Conservation (phyloP, 2,888 invertebrate genomes). For the Andrena hattorfiana region DNA sequence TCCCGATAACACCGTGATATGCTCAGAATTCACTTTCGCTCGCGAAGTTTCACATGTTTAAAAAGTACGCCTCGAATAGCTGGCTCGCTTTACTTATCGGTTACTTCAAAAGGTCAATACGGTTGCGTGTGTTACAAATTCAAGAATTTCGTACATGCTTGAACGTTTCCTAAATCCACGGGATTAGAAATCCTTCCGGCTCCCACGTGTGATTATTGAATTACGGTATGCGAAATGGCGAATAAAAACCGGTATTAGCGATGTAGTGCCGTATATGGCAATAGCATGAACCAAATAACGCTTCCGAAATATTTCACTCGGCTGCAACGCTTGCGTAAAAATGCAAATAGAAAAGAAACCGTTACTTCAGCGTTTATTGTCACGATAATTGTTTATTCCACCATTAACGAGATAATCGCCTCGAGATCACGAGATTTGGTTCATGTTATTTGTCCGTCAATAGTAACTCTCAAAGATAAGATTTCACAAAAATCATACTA, state of each 20-base stretch:
- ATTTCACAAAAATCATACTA: conserved; percentile 69
- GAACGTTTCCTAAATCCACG: conserved; percentile 32
- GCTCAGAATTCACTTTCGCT: conserved; percentile 1
- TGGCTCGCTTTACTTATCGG: background rate
- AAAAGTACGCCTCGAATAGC: background rate
- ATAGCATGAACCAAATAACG: conserved; percentile 58
- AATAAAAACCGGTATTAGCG: conserved; percentile 52
- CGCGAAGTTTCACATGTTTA: background rate
- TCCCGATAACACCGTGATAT: conserved; percentile 17
- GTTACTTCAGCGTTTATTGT: conserved; percentile 46
- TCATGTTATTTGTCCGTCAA: conserved; percentile 47
- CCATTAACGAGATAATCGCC: conserved; percentile 21
- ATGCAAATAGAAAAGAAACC: conserved; percentile 26
- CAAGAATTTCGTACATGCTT: conserved; percentile 35
- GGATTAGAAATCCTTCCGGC: conserved; percentile 40
- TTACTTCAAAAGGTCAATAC: conserved; percentile 47
- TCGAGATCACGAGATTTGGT: conserved; percentile 45
- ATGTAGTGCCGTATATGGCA: conserved; percentile 49
- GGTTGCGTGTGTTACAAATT: conserved; percentile 35
- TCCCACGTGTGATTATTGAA: conserved; percentile 41
- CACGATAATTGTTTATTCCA: conserved; percentile 30
- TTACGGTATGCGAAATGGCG: conserved; percentile 50
- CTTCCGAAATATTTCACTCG: background rate
- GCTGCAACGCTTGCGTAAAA: conserved; percentile 9
- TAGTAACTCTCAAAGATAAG: conserved; percentile 55